Conservation (phyloP, 2,797 vertebrate species). For the Carduelis carduelis region DNA sequence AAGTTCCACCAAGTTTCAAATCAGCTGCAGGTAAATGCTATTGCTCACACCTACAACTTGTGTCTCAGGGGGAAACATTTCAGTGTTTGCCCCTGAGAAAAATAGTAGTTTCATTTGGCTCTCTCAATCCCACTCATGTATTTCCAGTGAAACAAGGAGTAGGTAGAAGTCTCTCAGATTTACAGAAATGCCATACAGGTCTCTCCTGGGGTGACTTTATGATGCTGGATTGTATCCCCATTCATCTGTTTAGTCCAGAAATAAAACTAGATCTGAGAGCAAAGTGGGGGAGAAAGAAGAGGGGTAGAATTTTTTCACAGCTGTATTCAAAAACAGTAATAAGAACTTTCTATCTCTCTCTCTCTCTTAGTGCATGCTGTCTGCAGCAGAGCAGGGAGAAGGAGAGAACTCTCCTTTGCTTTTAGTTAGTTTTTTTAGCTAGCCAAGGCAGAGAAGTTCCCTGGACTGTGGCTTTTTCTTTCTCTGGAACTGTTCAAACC, state of each 20-base stretch:
- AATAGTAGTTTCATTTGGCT: not conserved
- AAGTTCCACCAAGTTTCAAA: not conserved
- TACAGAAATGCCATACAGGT: not conserved
- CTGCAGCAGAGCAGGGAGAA: not conserved
- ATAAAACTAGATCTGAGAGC: not conserved
- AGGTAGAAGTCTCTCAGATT: not conserved
- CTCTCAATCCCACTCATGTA: not conserved
- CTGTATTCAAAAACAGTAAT: not conserved
- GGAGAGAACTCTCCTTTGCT: not conserved
- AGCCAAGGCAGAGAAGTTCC: not conserved
- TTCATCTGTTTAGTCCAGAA: not conserved
- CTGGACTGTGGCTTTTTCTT: not conserved
- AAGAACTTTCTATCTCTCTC: not conserved
- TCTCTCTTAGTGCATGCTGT: fast-evolving
- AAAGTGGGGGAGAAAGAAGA: not conserved
- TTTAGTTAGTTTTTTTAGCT: not conserved
- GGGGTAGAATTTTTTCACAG: not conserved
- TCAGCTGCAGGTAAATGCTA: not conserved
- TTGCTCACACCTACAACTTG: not conserved
- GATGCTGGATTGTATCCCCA: not conserved
- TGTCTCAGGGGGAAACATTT: not conserved
- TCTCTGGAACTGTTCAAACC: not conserved
- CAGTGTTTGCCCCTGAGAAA: not conserved
- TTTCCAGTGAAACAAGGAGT: not conserved
- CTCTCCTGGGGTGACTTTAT: not conserved